Evolutionary conservation across 2,113 vertebrate species (phyloP).

Genomic region (Tapirus terrestris): DNA sequence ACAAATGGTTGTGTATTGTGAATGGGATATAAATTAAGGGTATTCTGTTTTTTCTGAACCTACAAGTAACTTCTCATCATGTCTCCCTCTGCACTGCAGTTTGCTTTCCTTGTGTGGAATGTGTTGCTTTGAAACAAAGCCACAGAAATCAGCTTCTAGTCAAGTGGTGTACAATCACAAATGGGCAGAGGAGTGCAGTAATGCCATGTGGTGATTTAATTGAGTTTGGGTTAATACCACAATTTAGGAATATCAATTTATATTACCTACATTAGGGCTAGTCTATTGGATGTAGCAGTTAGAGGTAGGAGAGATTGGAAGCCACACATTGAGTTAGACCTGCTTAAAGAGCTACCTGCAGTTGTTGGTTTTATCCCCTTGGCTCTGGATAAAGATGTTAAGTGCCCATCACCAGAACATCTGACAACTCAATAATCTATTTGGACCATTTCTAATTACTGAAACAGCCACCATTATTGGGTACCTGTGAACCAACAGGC

Average conservation of each 20-base stretch:
- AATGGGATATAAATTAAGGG: conserved; percentile 48
- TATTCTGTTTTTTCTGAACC: conserved; percentile 28
- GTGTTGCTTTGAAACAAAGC: not conserved
- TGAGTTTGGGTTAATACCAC: conserved; percentile 59
- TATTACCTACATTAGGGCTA: conserved; percentile 51
- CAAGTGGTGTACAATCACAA: not conserved
- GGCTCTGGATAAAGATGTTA: not conserved
- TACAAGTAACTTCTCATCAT: conserved; percentile 4
- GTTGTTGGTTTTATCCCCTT: conserved; percentile 15
- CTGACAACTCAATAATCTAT: conserved; percentile 43
- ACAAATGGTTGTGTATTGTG: conserved; percentile 61
- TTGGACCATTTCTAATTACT: conserved; percentile 42
- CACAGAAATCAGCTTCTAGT: not conserved
- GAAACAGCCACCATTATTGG: conserved; percentile 8
- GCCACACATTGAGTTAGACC: conserved; percentile 5
- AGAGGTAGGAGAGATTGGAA: conserved; percentile 36
- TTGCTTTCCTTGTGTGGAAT: not conserved
- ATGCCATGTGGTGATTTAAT: conserved; percentile 46
- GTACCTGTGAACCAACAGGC: not conserved
- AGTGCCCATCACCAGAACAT: conserved; percentile 37
- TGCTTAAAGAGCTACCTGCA: conserved; percentile 35
- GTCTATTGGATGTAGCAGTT: conserved; percentile 38
- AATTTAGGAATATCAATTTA: conserved; percentile 64
- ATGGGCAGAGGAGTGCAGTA: not conserved
- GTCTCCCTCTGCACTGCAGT: not conserved